Percentiles rank a stretch among this genome's conserved stretches.
Conservation (phyloP, 2,797 vertebrate genomes). For the Strix occidentalis region DNA sequence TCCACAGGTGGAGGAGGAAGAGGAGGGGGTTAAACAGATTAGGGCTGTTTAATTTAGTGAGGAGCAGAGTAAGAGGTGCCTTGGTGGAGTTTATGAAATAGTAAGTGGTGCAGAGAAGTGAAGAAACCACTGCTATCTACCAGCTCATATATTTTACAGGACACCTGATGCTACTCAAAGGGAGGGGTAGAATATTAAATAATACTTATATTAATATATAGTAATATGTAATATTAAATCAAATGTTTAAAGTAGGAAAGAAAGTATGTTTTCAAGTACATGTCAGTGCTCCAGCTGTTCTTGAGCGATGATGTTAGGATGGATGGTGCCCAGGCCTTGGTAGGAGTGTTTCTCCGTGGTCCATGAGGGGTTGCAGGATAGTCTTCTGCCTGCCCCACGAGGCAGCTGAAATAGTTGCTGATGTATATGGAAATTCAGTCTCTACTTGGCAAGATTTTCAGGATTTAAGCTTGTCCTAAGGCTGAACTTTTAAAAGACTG, state of each 20-base stretch:
- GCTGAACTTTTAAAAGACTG: background rate
- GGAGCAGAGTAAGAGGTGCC: background rate
- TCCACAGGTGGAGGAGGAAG: background rate
- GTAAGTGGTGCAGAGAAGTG: background rate
- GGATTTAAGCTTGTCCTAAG: background rate
- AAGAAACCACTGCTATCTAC: background rate
- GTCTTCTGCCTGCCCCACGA: background rate
- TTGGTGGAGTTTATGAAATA: background rate
- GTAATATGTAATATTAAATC: background rate
- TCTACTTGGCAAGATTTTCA: background rate
- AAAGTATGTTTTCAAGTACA: background rate
- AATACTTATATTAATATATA: background rate
- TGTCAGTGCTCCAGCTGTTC: background rate
- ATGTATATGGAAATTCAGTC: background rate
- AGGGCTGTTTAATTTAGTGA: background rate
- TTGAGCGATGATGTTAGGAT: background rate
- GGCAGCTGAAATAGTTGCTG: background rate
- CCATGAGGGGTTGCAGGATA: background rate
- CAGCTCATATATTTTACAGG: rapidly evolving
- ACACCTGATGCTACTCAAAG: background rate
- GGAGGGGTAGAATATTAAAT: background rate
- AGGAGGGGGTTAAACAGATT: background rate
- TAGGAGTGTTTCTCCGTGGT: rapidly evolving
- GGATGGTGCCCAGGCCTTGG: background rate
- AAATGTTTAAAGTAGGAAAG: background rate